These are phyloP conservation scores for Drosophila setosimentum DNA, from an alignment of 2,888 invertebrate species.

Conservation along the genomic window DNA sequence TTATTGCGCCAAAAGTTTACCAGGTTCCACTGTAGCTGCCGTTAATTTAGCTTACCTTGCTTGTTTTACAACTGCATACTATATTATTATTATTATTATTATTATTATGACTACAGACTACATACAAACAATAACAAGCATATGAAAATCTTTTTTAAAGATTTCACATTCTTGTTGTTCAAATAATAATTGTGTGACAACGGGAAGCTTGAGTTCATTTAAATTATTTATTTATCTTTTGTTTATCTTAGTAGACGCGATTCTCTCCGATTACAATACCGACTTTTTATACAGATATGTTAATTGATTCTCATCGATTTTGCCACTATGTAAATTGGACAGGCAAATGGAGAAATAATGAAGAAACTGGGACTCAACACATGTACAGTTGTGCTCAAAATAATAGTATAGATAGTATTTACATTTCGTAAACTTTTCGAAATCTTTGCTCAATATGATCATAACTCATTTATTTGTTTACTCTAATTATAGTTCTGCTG, in stretches of 20 bases:
- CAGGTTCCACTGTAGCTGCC: constrained; percentile 11
- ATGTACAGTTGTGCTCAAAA: background rate
- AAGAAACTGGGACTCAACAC: background rate
- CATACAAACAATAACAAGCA: constrained; percentile 1
- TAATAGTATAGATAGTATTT: background rate
- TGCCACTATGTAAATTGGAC: constrained; percentile 2
- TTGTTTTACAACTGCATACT: background rate
- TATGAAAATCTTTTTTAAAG: constrained; percentile 3
- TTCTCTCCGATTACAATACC: background rate
- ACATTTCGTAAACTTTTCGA: background rate
- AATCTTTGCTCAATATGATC: background rate
- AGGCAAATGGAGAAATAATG: background rate
- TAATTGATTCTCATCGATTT: background rate
- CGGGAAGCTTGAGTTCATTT: background rate
- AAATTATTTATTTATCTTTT: constrained; percentile 2
- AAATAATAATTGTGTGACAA: background rate
- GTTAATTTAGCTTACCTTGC: background rate
- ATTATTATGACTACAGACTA: background rate
- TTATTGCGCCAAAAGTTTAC: background rate
- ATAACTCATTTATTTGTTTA: background rate
- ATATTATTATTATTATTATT: background rate
- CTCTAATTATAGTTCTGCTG: background rate
- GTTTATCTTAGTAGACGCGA: background rate
- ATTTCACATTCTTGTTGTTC: constrained; percentile 29
- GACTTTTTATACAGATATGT: background rate